These are phyloP conservation scores for Spizella passerina DNA, from an alignment of 2,797 vertebrate species.

Conservation along the genomic window DNA sequence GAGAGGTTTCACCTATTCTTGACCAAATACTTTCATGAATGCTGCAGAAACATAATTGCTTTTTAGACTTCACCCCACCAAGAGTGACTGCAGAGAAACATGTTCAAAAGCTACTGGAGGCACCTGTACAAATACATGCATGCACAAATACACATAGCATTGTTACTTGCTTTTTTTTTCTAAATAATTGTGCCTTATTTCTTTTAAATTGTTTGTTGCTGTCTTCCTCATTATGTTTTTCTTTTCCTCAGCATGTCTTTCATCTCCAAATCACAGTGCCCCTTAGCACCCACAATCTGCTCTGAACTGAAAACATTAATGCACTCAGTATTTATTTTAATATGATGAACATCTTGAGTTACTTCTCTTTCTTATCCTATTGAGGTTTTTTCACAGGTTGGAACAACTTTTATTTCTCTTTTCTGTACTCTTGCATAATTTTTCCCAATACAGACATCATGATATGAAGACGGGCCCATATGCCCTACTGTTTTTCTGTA, in stretches of 20 bases:
- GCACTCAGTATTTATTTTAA: not conserved
- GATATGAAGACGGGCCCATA: not conserved
- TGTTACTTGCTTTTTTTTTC: not conserved
- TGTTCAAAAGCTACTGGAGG: not conserved
- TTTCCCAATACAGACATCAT: not conserved
- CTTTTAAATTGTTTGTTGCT: not conserved
- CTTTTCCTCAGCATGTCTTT: not conserved
- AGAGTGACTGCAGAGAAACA: not conserved
- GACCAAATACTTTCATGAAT: not conserved
- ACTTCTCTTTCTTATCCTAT: not conserved
- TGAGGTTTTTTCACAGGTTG: not conserved
- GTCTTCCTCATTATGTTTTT: not conserved
- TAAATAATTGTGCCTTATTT: not conserved
- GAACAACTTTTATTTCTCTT: not conserved
- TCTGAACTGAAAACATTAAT: not conserved
- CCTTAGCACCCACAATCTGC: not conserved
- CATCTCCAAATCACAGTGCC: not conserved
- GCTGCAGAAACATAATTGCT: not conserved
- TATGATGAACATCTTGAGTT: not conserved
- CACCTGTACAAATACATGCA: not conserved
- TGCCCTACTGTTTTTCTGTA: not conserved
- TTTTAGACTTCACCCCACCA: not conserved
- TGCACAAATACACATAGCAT: not conserved
- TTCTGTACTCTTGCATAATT: not conserved
- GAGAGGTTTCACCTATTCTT: not conserved